Evolutionary conservation across 2,888 invertebrate genomes (phyloP).

Genomic region (Torymus auratus): DNA sequence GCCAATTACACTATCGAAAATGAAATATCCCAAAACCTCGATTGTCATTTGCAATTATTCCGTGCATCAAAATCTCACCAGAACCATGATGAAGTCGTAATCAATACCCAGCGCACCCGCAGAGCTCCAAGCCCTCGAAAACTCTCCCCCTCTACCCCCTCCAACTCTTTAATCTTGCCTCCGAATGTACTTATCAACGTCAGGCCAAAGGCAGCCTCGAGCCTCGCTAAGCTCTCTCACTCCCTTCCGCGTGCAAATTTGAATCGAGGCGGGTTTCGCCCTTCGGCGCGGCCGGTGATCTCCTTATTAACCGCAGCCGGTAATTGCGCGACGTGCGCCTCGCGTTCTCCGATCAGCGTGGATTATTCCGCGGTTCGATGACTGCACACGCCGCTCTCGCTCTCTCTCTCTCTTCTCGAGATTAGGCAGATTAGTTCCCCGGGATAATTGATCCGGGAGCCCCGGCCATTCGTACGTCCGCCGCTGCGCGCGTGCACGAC

Average conservation of each 20-base stretch:
- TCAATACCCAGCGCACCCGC: too few species aligned
- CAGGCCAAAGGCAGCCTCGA: too few species aligned
- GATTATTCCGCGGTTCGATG: constrained; percentile 74
- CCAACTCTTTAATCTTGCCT: background rate
- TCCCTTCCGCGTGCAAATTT: background rate
- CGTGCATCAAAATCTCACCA: too few species aligned
- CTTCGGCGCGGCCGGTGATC: constrained; percentile 68
- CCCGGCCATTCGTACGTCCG: constrained; percentile 20
- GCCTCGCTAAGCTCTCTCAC: background rate
- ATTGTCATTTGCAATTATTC: too few species aligned
- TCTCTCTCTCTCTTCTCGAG: constrained; percentile 59
- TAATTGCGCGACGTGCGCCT: constrained; percentile 71
- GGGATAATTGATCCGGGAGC: constrained; percentile 58
- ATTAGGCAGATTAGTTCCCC: constrained; percentile 75
- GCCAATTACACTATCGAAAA: too few species aligned
- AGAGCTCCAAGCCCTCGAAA: too few species aligned
- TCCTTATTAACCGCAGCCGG: constrained; percentile 76
- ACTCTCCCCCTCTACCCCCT: too few species aligned
- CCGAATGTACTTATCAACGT: too few species aligned
- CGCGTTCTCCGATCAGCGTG: constrained; percentile 68
- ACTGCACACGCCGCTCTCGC: constrained; percentile 42
- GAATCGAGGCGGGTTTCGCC: constrained; percentile 16
- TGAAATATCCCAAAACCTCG: too few species aligned
- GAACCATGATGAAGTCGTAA: too few species aligned
- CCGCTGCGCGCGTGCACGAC: constrained; percentile 29